Evolutionary conservation across 2,888 invertebrate species (phyloP), one percentile per base, ranked within the genome.

Genomic region (Drosophila paramelanica): DNA sequence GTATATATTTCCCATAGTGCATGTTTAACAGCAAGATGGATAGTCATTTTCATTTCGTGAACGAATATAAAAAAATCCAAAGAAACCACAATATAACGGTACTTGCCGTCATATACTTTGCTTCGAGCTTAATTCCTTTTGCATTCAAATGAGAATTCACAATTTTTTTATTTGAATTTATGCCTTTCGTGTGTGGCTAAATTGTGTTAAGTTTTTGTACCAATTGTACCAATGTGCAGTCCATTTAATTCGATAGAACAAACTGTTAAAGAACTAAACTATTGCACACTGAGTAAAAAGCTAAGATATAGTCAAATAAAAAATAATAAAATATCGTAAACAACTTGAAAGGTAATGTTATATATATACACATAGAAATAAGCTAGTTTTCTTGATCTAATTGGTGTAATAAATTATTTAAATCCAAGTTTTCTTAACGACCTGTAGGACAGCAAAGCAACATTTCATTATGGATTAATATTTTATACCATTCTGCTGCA

Each of bases 201-300:
- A 41, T 56, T 41, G 55, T 25, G 33, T 20, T 27, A 2, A 8
- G 8, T 46, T 27, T 11, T 31, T 17, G 39, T 42, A 25, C 27
- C 31, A 67, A 53, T 27, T 50, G 49, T 20, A 13, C 43, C 41
- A 55, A 50, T 41, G 55, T 69, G 60, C 55, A 42, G n/a, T 23
- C 5, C 17, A 39, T 42, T 47, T 53, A 38, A 33, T 7, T 10
- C 52, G 33, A 14, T 36, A 13, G 17, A 31, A 53, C 39, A 6
- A 39, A 52, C n/a, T 27, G n/a, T 45, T 27, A 5, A 36, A 5
- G 33, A 3, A 25, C 8, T 25, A 17, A 33, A 31, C 43, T n/a
- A 39, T 27, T 31, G 51, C 52, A 49, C 57, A 53, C 27, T 62
- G 45, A 36, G 27, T 45, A 2, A n/a, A 67, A 11, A 46, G 25